These are phyloP conservation scores for Cheracebus regulus DNA, from an alignment of 2,797 vertebrate genomes.

Conservation along the genomic window DNA sequence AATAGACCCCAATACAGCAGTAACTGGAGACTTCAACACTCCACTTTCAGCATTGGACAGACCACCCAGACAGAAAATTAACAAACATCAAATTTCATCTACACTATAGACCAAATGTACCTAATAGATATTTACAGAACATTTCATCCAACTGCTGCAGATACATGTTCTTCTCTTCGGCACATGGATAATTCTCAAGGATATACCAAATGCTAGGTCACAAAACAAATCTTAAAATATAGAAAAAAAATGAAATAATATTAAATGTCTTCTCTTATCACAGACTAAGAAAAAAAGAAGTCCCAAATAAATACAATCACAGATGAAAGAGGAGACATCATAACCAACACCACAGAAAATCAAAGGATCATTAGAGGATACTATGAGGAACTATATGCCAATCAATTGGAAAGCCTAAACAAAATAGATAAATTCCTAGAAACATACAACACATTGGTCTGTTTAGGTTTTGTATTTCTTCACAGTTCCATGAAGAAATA, in stretches of 20 bases:
- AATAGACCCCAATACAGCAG: not conserved
- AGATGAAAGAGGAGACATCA: not conserved
- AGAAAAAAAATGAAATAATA: not conserved
- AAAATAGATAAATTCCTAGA: not conserved
- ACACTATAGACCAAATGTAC: not conserved
- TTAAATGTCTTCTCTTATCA: not conserved
- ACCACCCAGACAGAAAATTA: not conserved
- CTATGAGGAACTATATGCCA: not conserved
- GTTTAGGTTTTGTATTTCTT: too few species aligned
- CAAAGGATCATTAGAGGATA: not conserved
- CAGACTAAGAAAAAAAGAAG: not conserved
- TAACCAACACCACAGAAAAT: not conserved
- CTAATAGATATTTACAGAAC: not conserved
- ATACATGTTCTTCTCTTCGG: not conserved
- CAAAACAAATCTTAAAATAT: not conserved
- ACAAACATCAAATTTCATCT: not conserved
- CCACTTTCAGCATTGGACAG: not conserved
- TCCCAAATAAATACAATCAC: not conserved
- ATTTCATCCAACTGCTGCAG: not conserved
- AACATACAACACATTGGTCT: not conserved
- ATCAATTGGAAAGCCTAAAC: not conserved
- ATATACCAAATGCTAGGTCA: not conserved
- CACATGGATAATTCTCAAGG: not conserved
- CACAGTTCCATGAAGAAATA: too few species aligned
- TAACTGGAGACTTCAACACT: not conserved